phyloP scores from a whole-genome alignment of 2,113 vertebrate species.

The Pongo pygmaeus region DNA sequence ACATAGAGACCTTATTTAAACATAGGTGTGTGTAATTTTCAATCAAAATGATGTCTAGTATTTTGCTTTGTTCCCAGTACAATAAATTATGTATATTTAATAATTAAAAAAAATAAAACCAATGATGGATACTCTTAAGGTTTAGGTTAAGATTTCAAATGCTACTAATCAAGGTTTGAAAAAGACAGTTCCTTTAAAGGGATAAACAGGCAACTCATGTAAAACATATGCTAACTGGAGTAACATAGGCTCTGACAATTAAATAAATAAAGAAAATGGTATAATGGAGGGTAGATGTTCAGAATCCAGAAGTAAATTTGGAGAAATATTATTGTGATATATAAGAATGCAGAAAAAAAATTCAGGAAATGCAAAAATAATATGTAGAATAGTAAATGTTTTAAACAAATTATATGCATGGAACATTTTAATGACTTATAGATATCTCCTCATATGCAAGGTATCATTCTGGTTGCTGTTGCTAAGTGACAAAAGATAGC shows the following conservation, averaged over 20 bases:
- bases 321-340: not conserved
- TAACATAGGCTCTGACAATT: not conserved
- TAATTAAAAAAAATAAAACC: not conserved
- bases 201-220: not conserved
- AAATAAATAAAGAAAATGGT: not conserved
- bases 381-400: not conserved
- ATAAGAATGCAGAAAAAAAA: not conserved
- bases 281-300: not conserved
- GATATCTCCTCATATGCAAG: not conserved
- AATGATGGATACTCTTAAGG: not conserved
- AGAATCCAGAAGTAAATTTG: not conserved
- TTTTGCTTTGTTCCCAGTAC: not conserved
- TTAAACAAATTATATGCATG: not conserved
- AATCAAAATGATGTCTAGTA: not conserved
- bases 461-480: not conserved
- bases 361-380: not conserved
- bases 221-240: not conserved
- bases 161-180: not conserved
- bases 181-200: not conserved
- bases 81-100: not conserved
- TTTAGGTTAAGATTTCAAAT: not conserved
- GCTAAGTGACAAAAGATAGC: not conserved
- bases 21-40: not conserved
- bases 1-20: not conserved
- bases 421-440: not conserved